phyloP scores from a whole-genome alignment of 1,140 invertebrate species.

The Hypsibius dujardini region DNA sequence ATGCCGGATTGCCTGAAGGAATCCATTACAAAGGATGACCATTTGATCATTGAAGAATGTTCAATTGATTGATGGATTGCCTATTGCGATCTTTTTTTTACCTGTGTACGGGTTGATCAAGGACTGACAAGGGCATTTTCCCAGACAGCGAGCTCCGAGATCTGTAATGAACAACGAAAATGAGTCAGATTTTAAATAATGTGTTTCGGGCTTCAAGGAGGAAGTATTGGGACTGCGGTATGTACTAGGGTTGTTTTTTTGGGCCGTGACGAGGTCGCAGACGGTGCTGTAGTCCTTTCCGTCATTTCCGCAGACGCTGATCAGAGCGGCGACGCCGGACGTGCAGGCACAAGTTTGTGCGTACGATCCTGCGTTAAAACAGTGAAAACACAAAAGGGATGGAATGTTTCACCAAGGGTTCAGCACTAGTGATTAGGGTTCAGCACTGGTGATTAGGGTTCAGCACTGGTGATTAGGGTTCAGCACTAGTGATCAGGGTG shows the following conservation, averaged over 20 bases:
- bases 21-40: neutral
- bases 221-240: neutral
- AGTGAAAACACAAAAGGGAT: too few species aligned
- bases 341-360: neutral
- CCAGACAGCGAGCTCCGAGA: conserved; percentile 8
- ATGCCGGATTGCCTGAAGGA: neutral
- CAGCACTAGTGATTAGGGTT: too few species aligned
- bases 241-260: neutral
- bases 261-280: neutral
- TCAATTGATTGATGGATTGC: neutral
- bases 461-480: too few species aligned
- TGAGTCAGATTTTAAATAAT: neutral
- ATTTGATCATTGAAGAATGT: neutral
- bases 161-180: neutral
- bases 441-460: too few species aligned
- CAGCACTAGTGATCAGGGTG: too few species aligned
- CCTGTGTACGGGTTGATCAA: neutral
- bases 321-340: neutral
- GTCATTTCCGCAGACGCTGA: conserved; percentile 4
- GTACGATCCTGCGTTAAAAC: too few species aligned
- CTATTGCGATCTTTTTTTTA: neutral
- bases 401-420: too few species aligned
- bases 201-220: neutral
- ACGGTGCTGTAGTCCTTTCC: neutral
- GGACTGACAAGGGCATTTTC: neutral